phyloP scores from a whole-genome alignment of 2,797 vertebrate genomes.

The Phalloptychus januarius region DNA sequence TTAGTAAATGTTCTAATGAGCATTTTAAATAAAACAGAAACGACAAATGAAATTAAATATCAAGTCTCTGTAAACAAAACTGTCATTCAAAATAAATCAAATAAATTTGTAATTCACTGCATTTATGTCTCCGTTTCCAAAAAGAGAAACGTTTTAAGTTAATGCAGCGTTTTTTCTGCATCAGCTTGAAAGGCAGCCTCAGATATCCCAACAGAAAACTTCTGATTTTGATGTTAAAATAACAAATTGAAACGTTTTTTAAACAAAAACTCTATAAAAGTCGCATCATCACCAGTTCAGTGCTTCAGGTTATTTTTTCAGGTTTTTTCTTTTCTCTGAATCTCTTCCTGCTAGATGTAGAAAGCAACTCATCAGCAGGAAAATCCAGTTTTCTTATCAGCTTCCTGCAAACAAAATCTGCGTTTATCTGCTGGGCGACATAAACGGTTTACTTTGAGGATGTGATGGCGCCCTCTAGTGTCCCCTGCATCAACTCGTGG shows the following conservation, averaged over 20 bases:
- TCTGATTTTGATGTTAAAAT: neutral
- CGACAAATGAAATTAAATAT: no score
- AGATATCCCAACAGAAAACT: neutral
- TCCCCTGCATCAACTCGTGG: neutral
- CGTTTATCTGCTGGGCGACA: neutral
- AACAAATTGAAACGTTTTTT: neutral
- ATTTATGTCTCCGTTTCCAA: no score
- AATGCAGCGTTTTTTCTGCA: no score
- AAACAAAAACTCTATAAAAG: neutral
- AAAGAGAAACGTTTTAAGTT: no score
- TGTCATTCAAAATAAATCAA: no score
- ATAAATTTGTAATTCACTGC: no score
- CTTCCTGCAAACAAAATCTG: neutral
- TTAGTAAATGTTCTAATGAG: no score
- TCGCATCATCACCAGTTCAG: neutral
- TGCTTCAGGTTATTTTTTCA: neutral
- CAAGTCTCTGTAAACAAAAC: no score
- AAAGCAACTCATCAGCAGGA: neutral
- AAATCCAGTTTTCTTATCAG: neutral
- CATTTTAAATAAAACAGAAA: no score
- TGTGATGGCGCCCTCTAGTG: slow-evolving; percentile 36
- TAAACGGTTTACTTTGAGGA: neutral
- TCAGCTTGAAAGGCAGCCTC: no score
- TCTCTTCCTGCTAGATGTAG: neutral
- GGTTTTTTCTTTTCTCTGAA: neutral